Base-by-base conservation (phyloP, 2,888 invertebrate genomes). In the Coelogynopora nodosa region DNA sequence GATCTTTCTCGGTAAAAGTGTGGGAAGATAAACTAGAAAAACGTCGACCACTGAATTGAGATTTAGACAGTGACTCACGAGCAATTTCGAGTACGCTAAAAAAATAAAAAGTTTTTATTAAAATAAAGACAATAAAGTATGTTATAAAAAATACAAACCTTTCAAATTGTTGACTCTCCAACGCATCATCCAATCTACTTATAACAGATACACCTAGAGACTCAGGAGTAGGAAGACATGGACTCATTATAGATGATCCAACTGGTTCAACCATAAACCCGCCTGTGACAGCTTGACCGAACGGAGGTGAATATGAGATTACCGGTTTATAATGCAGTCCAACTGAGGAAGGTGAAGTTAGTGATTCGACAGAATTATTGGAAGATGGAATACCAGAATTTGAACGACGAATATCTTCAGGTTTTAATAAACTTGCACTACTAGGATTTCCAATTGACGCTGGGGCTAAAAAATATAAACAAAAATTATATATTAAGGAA, bases 211-310 rank as follows among this genome's bases (percentile, higher is more conserved):
- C 74, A 74, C 74, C 23, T 23, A 74, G 74, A 23, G 74, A 74
- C 23, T 74, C 74, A 26, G 74, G 74, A 74, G 74, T 74, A n/a
- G 74, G 74, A 26, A 74, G 74, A 74, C 74, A n/a, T 10, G 49
- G 18, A 49, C 49, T 18, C 5, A 5, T 49, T 49, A 18, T 49
- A 5, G 49, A 49, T 49, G 18, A 49, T 49, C 5, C 18, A 13
- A 13, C 23, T 13, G 74, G 27, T 23, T 74, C 74, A 26, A 23
- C 23, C 74, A 13, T 13, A 74, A 74, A 74, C 27, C 74, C 74
- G 23, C 74, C 74, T 13, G 74, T 13, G 23, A 74, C 5, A 10
- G 5, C 10, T 74, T 74, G 10, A 74, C 23, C 2, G 2, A 26
- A 74, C 5, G 23, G 10, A 5, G 27, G 2, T 74, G 49, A 13